Percentiles rank a stretch among this genome's conserved stretches.
Evolutionary conservation across 2,888 invertebrate genomes (phyloP).

Genomic region (Drosophila melanosoma): DNA sequence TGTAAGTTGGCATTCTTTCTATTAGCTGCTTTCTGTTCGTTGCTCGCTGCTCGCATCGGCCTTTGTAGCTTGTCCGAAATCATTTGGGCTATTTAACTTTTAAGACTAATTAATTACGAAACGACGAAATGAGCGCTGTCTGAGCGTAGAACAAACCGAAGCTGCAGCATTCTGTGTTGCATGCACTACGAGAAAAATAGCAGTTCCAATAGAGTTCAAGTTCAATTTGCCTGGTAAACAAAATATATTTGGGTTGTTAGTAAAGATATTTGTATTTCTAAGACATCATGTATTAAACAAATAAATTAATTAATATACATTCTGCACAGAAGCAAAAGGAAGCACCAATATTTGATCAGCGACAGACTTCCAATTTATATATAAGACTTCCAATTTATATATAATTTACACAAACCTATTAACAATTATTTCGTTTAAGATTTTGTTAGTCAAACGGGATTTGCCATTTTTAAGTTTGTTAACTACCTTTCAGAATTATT

Average conservation of each 20-base stretch:
- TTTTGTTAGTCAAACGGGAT: neutral
- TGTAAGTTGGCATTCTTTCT: constrained; percentile 55
- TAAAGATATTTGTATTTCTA: neutral
- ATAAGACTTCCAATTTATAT: neutral
- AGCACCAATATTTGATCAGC: neutral
- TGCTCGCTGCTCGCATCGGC: constrained; percentile 30
- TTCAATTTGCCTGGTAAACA: neutral
- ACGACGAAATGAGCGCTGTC: constrained; percentile 81
- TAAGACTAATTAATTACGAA: constrained; percentile 82
- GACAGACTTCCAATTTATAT: neutral
- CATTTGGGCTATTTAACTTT: constrained; percentile 81
- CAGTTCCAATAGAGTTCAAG: neutral
- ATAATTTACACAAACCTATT: neutral
- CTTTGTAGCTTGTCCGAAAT: constrained; percentile 77
- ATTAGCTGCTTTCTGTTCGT: constrained; percentile 50
- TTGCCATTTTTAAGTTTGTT: neutral
- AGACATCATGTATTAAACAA: neutral
- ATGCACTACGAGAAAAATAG: constrained; percentile 5
- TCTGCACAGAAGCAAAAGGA: neutral
- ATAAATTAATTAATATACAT: neutral
- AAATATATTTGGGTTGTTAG: neutral
- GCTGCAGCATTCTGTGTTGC: constrained; percentile 5
- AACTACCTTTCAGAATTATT: neutral
- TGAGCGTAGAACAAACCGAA: constrained; percentile 9
- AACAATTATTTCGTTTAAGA: too few relatives aligned